These are phyloP conservation scores for Crotalus horridus DNA, from an alignment of 2,113 vertebrate species.

Conservation along the genomic window DNA sequence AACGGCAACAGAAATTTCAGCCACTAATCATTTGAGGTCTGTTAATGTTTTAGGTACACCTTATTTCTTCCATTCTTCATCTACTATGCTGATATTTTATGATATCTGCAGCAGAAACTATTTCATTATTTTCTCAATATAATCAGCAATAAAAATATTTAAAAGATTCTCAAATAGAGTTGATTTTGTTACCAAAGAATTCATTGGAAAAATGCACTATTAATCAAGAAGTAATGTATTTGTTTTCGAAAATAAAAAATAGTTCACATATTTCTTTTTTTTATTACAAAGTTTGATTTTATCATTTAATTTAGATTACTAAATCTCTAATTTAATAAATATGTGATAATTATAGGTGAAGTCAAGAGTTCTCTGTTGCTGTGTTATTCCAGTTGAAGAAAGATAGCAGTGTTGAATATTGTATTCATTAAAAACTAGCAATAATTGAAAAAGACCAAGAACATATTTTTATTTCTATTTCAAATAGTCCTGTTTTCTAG, in stretches of 20 bases:
- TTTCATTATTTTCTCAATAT: background rate
- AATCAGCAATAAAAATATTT: background rate
- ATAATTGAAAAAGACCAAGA: background rate
- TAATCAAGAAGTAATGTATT: background rate
- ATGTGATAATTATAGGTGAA: background rate
- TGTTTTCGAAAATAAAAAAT: background rate
- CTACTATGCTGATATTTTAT: background rate
- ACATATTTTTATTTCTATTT: background rate
- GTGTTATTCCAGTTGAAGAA: background rate
- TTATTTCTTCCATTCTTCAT: background rate
- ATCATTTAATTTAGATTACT: too few species aligned
- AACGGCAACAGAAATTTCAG: background rate
- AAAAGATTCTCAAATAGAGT: background rate
- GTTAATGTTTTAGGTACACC: background rate
- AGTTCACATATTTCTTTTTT: background rate
- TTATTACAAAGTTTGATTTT: too few species aligned
- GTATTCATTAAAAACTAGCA: background rate
- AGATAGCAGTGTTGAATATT: background rate
- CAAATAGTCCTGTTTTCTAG: background rate
- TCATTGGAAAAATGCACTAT: background rate
- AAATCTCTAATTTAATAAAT: background rate
- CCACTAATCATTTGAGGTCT: background rate
- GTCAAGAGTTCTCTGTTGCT: background rate
- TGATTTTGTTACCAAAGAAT: background rate
- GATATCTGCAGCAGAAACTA: background rate